Evolutionary conservation across 2,113 vertebrate species (phyloP), one percentile per base, ranked within the genome.

Genomic region (Penelope pileata): DNA sequence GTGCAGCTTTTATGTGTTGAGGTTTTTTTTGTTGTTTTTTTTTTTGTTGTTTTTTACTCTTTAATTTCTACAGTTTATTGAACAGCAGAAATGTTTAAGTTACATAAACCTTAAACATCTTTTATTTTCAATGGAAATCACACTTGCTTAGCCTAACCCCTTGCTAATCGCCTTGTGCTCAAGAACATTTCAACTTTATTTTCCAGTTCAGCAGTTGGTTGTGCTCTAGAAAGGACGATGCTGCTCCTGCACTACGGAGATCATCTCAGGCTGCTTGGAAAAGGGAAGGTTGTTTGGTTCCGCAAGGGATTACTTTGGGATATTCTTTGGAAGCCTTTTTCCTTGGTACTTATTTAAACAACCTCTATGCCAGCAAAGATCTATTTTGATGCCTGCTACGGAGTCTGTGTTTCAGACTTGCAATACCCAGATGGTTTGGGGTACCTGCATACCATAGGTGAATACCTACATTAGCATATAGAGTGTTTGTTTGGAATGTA

Each of bases 61-160:
- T 53, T 66, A 81, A 85, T 94, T 93, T 95, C 78, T 79, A 63
- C 72, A 59, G 85, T 73, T 92, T 72, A 62, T 59, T 54, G 82
- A 93, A 75, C 53, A 86, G 60, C 78, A 74, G 58, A 45, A 69
- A 69, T 76, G 48, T 75, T 75, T 64, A 91, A 72, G 78, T 96
- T 96, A 87, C 38, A 18, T 84, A 96, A 95, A 89, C 36, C 45
- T 74, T 73, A 89, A 85, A 60, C 62, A 36, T 67, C n/a, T 75
- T 67, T 74, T 93, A 2, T 91, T 82, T 84, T 89, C 68, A 75
- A 48, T 63, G 66, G 69, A 84, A 88, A 82, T 75, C 9, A 0
- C 27, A 18, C 29, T 83, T 70, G 56, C 91, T 70, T 53, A 91
- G 69, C 50, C 68, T 79, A 88, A 66, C 54, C 10, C 43, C 73